phyloP scores from a whole-genome alignment of 2,113 vertebrate genomes.

The Oryzias melastigma region DNA sequence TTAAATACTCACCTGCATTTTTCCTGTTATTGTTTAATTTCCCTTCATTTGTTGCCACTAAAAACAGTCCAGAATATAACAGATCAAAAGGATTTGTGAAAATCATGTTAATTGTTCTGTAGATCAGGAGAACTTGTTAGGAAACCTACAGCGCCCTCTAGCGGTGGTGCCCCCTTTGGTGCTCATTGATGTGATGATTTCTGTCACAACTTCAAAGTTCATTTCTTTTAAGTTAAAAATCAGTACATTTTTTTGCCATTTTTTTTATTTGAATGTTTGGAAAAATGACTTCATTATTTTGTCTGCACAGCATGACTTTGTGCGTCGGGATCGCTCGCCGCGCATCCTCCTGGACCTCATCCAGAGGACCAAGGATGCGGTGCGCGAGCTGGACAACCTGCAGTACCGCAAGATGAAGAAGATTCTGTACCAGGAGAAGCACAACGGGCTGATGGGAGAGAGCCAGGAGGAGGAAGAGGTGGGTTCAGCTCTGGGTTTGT shows the following conservation, averaged over 20 bases:
- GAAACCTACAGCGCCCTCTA: conserved; percentile 68
- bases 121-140: not conserved
- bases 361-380: conserved; percentile 97
- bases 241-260: no score
- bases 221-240: not conserved
- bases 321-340: conserved; percentile 85
- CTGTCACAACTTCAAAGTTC: not conserved
- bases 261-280: no score
- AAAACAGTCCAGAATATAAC: conserved; percentile 5
- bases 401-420: conserved; percentile 99
- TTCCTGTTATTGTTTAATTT: conserved; percentile 5
- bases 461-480: conserved; percentile 96
- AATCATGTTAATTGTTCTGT: conserved; percentile 21
- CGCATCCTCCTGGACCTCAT: conserved; percentile 93
- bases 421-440: conserved; percentile 96
- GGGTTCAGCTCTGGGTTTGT: conserved; percentile 1
- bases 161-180: conserved; percentile 25
- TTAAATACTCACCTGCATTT: not conserved
- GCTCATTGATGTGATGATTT: not conserved
- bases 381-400: conserved; percentile 94
- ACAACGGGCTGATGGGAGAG: conserved; percentile 89
- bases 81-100: conserved; percentile 23
- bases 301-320: conserved; percentile 88
- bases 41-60: conserved; percentile 11
- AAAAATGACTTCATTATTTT: conserved; percentile 8